Base-by-base conservation (phyloP, 1,140 invertebrate species). In the Sarcophaga peregrina region DNA sequence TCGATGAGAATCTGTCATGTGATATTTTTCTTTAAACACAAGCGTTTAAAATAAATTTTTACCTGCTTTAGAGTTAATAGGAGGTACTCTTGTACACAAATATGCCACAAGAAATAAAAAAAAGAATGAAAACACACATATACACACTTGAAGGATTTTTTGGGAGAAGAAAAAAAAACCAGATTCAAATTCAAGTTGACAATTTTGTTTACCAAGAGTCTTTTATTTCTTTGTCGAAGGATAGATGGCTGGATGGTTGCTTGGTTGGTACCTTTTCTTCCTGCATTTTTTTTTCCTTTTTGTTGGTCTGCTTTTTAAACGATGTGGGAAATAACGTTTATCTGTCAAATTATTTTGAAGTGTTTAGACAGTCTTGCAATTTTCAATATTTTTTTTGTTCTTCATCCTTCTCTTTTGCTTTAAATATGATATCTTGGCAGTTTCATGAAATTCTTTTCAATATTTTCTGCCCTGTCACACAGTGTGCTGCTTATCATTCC, bases 291-390 rank as follows among this genome's bases (percentile, higher is more conserved):
- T 76, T 76, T 76, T n/a, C 5, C 1, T 37, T 37, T 1, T 37
- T 37, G 25, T 37, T 37, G 25, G 25, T 37, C 25, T 37, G 25
- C 25, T 37, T 37, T 68, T 25, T 68, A 20, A 37, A 78, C 45
- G 62, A 87, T 87, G 87, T 89, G 87, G 86, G 87, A 88, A 89
- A 87, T 85, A 86, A 85, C 85, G 85, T 84, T 78, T 83, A 85
- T 85, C 85, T 89, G 87, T 89, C 87, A 89, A 87, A 89, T 87
- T 89, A 87, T 89, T 89, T 89, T 89, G 87, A 89, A 89, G 87
- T 89, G 87, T 89, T 88, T 89, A 87, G 87, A 89, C 87, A 89
- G 87, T 83, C 83, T 68, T 68, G n/a, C 17, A 25, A 20, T 68
- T 5, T 68, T 68, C 1, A 17, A 20, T 68, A 25, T 68, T 5